Evolutionary conservation across 2,797 vertebrate species (phyloP), one percentile per base, ranked within the genome.

Genomic region (Allobates femoralis): DNA sequence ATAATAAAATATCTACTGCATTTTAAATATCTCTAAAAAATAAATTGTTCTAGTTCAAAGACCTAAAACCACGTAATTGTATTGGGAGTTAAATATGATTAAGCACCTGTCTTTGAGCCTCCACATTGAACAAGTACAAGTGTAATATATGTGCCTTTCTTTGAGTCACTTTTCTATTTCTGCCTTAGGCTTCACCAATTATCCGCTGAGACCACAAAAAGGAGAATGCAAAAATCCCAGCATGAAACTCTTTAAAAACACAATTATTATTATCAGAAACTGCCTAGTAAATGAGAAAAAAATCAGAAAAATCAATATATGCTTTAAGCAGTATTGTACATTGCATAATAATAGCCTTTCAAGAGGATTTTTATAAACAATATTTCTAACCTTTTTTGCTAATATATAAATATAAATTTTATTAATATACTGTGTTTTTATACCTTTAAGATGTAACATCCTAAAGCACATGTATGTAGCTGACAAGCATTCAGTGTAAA

Each of bases 111-210:
- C 78, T 79, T 60, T 26, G n/a, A 60, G n/a, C 34, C 10, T 21
- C 34, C 34, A 50, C 58, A 28, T 16, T 64, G 23, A 79, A 46
- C 34, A 46, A 80, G 78, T 23, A 80, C 37, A 64, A 80, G 64
- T 64, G 7, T 50, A 64, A 64, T 28, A 15, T 28, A 28, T 80
- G 5, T 64, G 58, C 50, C 78, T 79, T 79, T 66, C 37, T 50
- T n/a, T 28, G 14, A 66, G 37, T 21, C 37, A 64, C 58, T 80
- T 50, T 64, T 80, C 19, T n/a, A 37, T 55, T 66, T 37, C 76
- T 64, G 58, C 78, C 78, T 28, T 26, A 80, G 78, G 78, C 58
- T 50, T 80, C 60, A 66, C 41, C 60, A 80, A 80, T 80, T 80
- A 64, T 64, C 3, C 21, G 30, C 23, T 30, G 15, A 79, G 58